A percentile compares a stretch with the other conserved stretches of the same genome.
These are phyloP conservation scores for Leucania comma DNA, from an alignment of 2,888 invertebrate genomes.

Conservation along the genomic window DNA sequence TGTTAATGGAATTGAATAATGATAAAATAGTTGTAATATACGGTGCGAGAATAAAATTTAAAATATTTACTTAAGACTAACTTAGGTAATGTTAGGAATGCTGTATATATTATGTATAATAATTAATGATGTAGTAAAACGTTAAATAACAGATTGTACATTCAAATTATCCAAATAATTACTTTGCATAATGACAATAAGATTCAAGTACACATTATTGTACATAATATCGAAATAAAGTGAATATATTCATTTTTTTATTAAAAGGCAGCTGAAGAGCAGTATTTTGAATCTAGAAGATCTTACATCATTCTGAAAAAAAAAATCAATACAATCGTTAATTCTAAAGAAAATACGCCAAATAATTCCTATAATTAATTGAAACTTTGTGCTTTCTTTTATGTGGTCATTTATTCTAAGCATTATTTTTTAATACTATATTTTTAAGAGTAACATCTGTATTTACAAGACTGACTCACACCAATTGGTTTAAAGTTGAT, in stretches of 20 bases:
- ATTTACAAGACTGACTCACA: conserved; percentile 48
- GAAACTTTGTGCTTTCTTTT: conserved; percentile 7
- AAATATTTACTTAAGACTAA: conserved; percentile 5
- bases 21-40: conserved; percentile 9
- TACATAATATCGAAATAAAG: conserved; percentile 26
- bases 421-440: conserved; percentile 17
- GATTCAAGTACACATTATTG: conserved; percentile 52
- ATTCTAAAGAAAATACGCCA: conserved; percentile 15
- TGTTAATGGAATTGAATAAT: conserved; percentile 47
- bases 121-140: neutral
- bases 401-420: conserved; percentile 23
- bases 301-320: neutral
- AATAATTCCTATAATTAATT: conserved; percentile 12
- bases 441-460: conserved; percentile 31
- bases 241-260: neutral
- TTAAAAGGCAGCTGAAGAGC: neutral
- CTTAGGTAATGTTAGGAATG: neutral
- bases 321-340: no score
- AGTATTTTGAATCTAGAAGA: conserved; percentile 13
- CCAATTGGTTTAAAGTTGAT: conserved; percentile 13
- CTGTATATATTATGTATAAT: conserved; percentile 43
- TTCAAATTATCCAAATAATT: conserved; percentile 31
- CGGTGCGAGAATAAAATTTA: conserved; percentile 26
- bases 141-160: conserved; percentile 37
- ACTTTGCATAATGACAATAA: conserved; percentile 59